These are phyloP conservation scores for Acanthiza pusilla DNA, from an alignment of 2,797 vertebrate species.

Conservation along the genomic window DNA sequence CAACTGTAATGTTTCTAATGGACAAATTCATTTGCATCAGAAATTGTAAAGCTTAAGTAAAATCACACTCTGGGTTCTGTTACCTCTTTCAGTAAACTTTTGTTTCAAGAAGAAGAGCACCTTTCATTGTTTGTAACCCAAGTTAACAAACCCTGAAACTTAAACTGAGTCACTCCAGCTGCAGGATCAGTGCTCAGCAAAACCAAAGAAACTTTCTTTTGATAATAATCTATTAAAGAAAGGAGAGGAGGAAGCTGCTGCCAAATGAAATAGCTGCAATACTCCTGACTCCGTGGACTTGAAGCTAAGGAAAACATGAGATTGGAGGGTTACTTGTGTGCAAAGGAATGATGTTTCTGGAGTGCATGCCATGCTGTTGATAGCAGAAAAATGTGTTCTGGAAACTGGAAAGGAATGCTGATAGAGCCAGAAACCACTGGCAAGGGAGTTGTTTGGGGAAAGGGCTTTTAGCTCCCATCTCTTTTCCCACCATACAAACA, in stretches of 20 bases:
- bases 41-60: neutral
- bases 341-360: neutral
- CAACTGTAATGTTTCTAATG: neutral
- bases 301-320: neutral
- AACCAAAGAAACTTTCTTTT: neutral
- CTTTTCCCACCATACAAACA: neutral
- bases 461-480: neutral
- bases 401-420: neutral
- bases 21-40: neutral
- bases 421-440: neutral
- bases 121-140: neutral
- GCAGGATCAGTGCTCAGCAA: neutral
- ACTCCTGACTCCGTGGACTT: neutral
- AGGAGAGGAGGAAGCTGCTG: neutral
- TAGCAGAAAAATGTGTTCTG: neutral
- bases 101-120: neutral
- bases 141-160: neutral
- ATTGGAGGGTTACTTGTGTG: neutral
- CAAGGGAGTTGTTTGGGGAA: neutral
- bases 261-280: neutral
- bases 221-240: neutral
- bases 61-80: neutral
- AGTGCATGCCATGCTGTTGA: neutral
- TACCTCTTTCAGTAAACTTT: neutral
- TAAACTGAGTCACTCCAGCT: neutral